phyloP scores from a whole-genome alignment of 2,888 invertebrate genomes.

The Patella ulyssiponensis region DNA sequence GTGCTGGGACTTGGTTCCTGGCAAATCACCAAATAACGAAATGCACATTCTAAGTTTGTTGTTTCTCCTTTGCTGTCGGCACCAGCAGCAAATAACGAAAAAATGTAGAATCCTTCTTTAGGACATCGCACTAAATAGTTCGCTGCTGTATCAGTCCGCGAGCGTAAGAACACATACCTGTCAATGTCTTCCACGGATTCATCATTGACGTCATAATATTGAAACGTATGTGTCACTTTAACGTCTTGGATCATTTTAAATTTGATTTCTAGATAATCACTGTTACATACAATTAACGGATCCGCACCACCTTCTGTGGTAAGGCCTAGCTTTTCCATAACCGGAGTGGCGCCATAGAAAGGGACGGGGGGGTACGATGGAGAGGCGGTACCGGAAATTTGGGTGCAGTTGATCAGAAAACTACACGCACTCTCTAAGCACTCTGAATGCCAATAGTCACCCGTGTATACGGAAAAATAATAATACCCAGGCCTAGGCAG shows the following conservation, averaged over 20 bases:
- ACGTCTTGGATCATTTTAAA: conserved; percentile 59
- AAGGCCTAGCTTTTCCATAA: conserved; percentile 59
- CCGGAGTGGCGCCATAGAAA: conserved; percentile 65
- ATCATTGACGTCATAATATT: conserved; percentile 62
- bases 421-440: conserved; percentile 69
- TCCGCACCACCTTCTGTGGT: conserved; percentile 55
- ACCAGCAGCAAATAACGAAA: conserved; percentile 65
- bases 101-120: conserved; percentile 67
- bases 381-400: conserved; percentile 53
- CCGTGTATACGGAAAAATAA: conserved; percentile 71
- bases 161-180: conserved; percentile 64
- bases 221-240: conserved; percentile 66
- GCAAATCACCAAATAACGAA: conserved; percentile 66
- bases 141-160: conserved; percentile 61
- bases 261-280: conserved; percentile 64
- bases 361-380: conserved; percentile 64
- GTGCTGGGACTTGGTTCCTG: conserved; percentile 60
- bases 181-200: conserved; percentile 62
- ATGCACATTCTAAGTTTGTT: conserved; percentile 62
- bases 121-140: conserved; percentile 68
- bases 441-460: conserved; percentile 66
- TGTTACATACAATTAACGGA: conserved; percentile 61
- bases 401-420: conserved; percentile 64
- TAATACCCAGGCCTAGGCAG: conserved; percentile 72
- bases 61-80: conserved; percentile 34